phyloP scores from a whole-genome alignment of 2,888 invertebrate genomes.

The Merodon equestris region DNA sequence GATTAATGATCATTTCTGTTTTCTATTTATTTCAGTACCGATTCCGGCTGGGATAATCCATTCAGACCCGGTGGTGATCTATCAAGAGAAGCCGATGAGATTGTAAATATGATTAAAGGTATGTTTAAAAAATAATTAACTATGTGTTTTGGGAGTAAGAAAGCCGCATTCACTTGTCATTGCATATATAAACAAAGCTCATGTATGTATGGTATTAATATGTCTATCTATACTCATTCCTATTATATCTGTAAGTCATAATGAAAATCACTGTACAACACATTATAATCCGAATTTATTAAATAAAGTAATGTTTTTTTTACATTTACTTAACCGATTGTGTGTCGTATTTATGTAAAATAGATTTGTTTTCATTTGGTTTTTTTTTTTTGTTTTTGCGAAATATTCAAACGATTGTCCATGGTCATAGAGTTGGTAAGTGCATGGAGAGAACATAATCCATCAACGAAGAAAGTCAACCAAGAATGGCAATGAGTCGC shows the following conservation, averaged over 20 bases:
- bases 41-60: slow-evolving; percentile 98
- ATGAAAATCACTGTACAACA: neutral
- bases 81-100: slow-evolving; percentile 93
- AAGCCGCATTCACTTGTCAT: slow-evolving; percentile 23
- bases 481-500: too few species aligned
- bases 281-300: slow-evolving; percentile 45
- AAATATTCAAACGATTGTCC: neutral
- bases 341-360: slow-evolving; percentile 43
- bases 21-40: slow-evolving; percentile 87
- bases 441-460: neutral
- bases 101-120: slow-evolving; percentile 94
- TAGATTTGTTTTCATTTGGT: too few species aligned
- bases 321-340: slow-evolving; percentile 39
- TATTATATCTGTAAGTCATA: slow-evolving; percentile 6
- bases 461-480: neutral
- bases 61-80: slow-evolving; percentile 98
- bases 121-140: slow-evolving; percentile 59
- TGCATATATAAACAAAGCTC: slow-evolving; percentile 18
- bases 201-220: slow-evolving; percentile 20
- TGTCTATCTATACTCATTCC: slow-evolving; percentile 25
- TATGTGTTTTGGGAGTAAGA: too few species aligned
- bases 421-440: slow-evolving; percentile 12
- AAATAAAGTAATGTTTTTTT: slow-evolving; percentile 53
- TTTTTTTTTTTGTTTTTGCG: too few species aligned
- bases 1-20: too few species aligned